A percentile compares a stretch with the other conserved stretches of the same genome.
Evolutionary conservation across 2,797 vertebrate genomes (phyloP).

Genomic region (Caiman crocodilus): DNA sequence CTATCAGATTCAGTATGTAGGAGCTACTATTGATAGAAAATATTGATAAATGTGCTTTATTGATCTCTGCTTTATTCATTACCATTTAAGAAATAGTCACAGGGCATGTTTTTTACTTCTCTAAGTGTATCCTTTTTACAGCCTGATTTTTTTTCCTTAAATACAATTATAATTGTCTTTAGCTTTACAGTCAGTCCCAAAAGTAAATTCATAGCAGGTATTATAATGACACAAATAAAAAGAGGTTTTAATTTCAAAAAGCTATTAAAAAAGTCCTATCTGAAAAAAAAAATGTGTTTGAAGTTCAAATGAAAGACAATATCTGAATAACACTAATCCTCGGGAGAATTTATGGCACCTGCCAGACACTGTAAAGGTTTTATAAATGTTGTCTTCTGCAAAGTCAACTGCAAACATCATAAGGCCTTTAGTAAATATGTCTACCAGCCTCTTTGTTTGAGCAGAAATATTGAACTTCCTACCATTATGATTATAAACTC

Average conservation of each 20-base stretch:
- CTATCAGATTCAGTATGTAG: not conserved
- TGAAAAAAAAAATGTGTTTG: conserved; percentile 66
- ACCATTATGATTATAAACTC: conserved; percentile 76
- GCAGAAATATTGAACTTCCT: conserved; percentile 83
- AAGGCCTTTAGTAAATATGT: conserved; percentile 86
- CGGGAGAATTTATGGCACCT: conserved; percentile 81
- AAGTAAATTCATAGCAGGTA: conserved; percentile 59
- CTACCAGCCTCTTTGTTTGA: conserved; percentile 85
- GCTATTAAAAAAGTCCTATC: conserved; percentile 66
- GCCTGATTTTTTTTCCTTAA: not conserved
- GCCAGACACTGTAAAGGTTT: conserved; percentile 82
- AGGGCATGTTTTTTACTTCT: not conserved
- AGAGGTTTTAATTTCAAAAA: conserved; percentile 72
- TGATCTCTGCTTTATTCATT: not conserved
- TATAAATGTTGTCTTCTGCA: conserved; percentile 85
- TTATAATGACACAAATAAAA: conserved; percentile 69
- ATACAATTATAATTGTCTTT: conserved; percentile 30
- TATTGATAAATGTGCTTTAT: not conserved
- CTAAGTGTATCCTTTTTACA: not conserved
- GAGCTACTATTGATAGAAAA: not conserved
- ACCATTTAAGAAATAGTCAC: not conserved
- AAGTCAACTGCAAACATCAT: conserved; percentile 86
- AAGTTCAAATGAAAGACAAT: conserved; percentile 83
- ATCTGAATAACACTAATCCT: conserved; percentile 77
- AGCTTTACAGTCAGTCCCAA: conserved; percentile 37